A percentile compares a stretch with the other conserved stretches of the same genome.
Evolutionary conservation across 2,888 invertebrate species (phyloP).

Genomic region (Petrolisthes manimaculis): DNA sequence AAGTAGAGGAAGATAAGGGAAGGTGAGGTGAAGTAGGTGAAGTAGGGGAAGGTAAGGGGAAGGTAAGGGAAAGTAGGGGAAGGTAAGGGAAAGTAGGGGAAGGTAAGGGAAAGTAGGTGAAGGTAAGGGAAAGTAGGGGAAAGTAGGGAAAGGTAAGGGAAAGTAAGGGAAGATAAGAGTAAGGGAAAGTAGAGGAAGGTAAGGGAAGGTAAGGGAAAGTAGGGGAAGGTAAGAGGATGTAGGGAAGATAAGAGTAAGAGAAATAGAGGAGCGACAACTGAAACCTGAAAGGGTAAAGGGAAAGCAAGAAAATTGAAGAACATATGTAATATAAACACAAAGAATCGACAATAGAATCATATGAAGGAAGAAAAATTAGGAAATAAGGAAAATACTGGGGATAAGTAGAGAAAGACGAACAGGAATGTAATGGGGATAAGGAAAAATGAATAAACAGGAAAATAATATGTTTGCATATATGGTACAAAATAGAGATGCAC

Average conservation of each 20-base stretch:
- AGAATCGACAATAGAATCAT: background rate
- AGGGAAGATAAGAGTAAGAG: background rate
- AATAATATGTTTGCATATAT: too few relatives aligned
- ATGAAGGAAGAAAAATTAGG: background rate
- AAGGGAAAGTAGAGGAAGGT: background rate
- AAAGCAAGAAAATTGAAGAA: too few relatives aligned
- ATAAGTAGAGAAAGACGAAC: background rate
- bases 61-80: slow-evolving; percentile 19
- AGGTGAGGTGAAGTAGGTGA: too few relatives aligned
- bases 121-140: background rate
- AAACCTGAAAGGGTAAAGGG: too few relatives aligned
- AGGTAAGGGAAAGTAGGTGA: background rate
- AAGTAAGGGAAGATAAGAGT: background rate
- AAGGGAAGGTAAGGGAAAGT: background rate
- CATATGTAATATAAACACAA: too few relatives aligned
- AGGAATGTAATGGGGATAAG: background rate
- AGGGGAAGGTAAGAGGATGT: background rate
- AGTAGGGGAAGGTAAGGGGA: slow-evolving; percentile 7
- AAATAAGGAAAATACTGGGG: background rate
- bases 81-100: background rate
- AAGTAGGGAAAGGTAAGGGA: background rate
- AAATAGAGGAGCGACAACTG: too few relatives aligned
- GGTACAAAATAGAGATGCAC: too few relatives aligned
- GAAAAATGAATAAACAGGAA: background rate
- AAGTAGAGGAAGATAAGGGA: too few relatives aligned